These are phyloP conservation scores for Drosophila littoralis DNA, from an alignment of 1,140 invertebrate species.

Conservation along the genomic window DNA sequence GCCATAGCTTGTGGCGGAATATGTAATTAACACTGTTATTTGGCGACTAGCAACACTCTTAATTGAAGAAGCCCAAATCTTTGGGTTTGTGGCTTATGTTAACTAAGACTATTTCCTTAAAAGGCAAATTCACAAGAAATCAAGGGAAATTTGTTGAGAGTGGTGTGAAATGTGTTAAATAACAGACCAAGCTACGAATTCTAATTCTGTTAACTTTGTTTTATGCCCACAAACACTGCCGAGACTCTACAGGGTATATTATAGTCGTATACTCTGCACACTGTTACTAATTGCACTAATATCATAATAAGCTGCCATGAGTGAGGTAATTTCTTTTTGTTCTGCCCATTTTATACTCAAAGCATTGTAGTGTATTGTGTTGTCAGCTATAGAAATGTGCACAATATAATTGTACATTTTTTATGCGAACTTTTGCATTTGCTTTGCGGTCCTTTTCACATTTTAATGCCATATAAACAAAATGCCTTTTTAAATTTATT, in stretches of 20 bases:
- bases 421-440: slow-evolving; percentile 26
- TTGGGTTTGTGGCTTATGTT: neutral
- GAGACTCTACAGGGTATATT: no score
- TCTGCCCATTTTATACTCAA: neutral
- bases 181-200: no score
- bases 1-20: slow-evolving; percentile 11
- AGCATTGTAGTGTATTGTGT: slow-evolving; percentile 1
- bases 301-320: no score
- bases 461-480: slow-evolving; percentile 57
- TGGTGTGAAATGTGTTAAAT: no score
- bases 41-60: neutral
- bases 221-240: no score
- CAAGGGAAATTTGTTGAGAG: neutral
- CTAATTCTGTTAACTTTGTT: no score
- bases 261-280: no score
- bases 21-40: slow-evolving; percentile 1
- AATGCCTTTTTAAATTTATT: slow-evolving; percentile 44
- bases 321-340: no score
- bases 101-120: neutral
- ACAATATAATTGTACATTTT: slow-evolving; percentile 26
- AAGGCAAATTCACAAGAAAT: neutral
- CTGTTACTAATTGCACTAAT: no score
- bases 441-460: slow-evolving; percentile 41
- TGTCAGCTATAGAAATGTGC: neutral
- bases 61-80: neutral